Evolutionary conservation across 2,888 invertebrate genomes (phyloP).

Genomic region (Lissonota sp.): DNA sequence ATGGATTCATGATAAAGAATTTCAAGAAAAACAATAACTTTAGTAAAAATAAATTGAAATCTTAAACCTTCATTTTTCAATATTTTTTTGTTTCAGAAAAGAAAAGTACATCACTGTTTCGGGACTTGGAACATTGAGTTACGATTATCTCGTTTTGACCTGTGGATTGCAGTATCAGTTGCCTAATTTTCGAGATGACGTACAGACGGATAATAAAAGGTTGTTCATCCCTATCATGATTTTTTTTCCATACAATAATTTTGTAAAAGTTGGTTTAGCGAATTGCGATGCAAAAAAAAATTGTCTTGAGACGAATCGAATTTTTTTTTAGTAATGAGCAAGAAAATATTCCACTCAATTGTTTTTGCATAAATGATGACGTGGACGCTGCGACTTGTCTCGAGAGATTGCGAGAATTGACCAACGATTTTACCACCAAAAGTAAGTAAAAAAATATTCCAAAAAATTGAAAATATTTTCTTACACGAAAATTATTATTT

Average conservation of each 20-base stretch:
- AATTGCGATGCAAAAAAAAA: constrained; percentile 74
- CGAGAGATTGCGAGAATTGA: constrained; percentile 70
- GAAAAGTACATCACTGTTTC: constrained; percentile 86
- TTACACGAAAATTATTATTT: neutral
- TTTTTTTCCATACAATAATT: no score
- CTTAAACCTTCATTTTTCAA: constrained; percentile 9
- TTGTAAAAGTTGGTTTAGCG: no score
- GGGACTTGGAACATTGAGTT: constrained; percentile 74
- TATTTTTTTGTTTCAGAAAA: constrained; percentile 73
- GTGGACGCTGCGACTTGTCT: constrained; percentile 84
- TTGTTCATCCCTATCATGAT: constrained; percentile 43
- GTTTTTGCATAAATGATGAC: constrained; percentile 87
- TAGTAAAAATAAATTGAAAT: no score
- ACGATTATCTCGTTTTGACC: constrained; percentile 80
- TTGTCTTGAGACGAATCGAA: constrained; percentile 60
- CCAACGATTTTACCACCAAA: constrained; percentile 62
- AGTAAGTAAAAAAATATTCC: constrained; percentile 61
- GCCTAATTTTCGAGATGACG: constrained; percentile 65
- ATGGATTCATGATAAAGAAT: no score
- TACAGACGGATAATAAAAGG: constrained; percentile 60
- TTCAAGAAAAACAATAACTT: no score
- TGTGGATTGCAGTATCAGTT: constrained; percentile 77
- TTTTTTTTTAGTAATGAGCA: constrained; percentile 65
- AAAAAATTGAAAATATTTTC: neutral
- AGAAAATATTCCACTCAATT: constrained; percentile 85